phyloP scores from a whole-genome alignment of 2,113 vertebrate species.

The Sturnus vulgaris region DNA sequence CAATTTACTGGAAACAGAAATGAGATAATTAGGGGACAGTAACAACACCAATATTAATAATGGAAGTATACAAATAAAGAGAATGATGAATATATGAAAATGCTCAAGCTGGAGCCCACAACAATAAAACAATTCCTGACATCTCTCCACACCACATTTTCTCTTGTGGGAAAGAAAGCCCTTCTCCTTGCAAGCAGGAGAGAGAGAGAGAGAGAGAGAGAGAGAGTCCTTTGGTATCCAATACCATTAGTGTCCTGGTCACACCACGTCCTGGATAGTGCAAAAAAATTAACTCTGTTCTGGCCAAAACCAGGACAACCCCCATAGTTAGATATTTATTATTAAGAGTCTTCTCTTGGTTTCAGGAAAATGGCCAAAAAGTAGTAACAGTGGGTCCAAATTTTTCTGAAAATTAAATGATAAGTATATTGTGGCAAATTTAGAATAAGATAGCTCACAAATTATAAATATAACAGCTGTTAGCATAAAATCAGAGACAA shows the following conservation, averaged over 20 bases:
- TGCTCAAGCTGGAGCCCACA: fast-evolving
- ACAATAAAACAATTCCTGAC: background rate
- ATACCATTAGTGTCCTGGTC: background rate
- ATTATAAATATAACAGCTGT: background rate
- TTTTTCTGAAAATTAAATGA: background rate
- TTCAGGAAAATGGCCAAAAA: background rate
- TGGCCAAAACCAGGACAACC: background rate
- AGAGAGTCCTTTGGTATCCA: background rate
- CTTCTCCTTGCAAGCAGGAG: fast-evolving
- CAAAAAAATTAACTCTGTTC: background rate
- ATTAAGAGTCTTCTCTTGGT: background rate
- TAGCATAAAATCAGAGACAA: background rate
- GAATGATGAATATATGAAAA: background rate
- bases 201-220: too few relatives aligned
- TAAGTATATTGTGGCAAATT: background rate
- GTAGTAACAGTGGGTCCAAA: background rate
- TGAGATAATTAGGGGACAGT: background rate
- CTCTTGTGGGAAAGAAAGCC: background rate
- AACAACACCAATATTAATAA: background rate
- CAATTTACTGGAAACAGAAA: background rate
- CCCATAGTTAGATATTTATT: background rate
- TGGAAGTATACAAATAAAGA: background rate
- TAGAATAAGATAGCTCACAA: background rate
- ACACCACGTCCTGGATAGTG: background rate
- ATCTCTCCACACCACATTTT: background rate